Evolutionary conservation across 2,888 invertebrate species (phyloP).

Genomic region (Reticulitermes lucifugus): DNA sequence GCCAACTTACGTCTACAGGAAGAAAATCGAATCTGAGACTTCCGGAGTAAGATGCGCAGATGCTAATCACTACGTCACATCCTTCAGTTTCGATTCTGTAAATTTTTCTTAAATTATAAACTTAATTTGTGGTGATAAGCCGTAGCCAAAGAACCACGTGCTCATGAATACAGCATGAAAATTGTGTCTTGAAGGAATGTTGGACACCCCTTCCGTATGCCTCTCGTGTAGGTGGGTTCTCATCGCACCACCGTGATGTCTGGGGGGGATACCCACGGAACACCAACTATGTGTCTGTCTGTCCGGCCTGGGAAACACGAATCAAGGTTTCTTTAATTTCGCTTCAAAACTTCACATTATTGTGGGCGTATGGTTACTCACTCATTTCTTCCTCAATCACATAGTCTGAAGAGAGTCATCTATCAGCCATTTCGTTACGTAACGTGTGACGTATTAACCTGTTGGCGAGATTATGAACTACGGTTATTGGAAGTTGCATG

Average conservation of each 20-base stretch:
- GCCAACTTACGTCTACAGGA: no score
- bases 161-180: neutral
- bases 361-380: neutral
- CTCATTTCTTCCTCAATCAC: neutral
- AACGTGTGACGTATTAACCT: neutral
- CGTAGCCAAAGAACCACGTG: neutral
- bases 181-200: no score
- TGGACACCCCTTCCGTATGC: conserved; percentile 25
- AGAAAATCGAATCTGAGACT: no score
- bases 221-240: conserved; percentile 37
- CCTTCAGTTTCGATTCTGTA: no score
- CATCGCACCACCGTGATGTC: conserved; percentile 37
- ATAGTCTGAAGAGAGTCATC: neutral
- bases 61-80: no score
- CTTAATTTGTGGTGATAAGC: no score
- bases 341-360: neutral
- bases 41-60: no score
- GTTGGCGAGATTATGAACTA: neutral
- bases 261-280: conserved; percentile 32
- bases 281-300: neutral
- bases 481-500: no score
- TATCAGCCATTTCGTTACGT: conserved; percentile 18
- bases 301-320: neutral
- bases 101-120: no score
- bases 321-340: conserved; percentile 6